Base-by-base conservation (phyloP, 2,113 vertebrate genomes). In the Siniperca chuatsi region DNA sequence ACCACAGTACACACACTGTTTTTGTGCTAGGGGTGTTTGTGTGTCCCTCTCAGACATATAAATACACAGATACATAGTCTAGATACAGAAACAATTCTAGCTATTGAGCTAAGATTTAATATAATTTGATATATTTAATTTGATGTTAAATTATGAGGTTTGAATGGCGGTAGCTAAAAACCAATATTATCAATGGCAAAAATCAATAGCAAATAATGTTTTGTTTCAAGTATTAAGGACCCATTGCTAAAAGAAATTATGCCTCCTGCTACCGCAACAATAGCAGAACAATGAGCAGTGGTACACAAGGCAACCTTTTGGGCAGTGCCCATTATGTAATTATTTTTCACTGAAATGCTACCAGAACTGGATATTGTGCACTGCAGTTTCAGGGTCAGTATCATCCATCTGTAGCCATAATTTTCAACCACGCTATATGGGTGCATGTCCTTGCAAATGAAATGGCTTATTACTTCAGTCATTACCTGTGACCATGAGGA, bases 341-440 rank as follows among this genome's bases (percentile, higher is more conserved):
- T 21, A 16, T 46, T 75, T 58, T 68, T 73, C 33, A 52, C 5
- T 44, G 48, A 57, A 72, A 62, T 58, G 16, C 25, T 57, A n/a
- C 46, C 35, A 42, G 37, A 73, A 60, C 40, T 58, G 16, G 23
- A 70, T 75, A 33, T 69, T 57, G 50, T 69, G 33, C 48, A 1
- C 35, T 68, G 67, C 4, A 9, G 46, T 68, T 50, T 80, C 64
- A 71, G 37, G 76, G 76, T 69, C 82, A 70, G 33, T 50, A 10
- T 75, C 48, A 57, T 88, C n/a, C 44, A 70, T 75, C 46, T 62
- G 23, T 58, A 72, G 44, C 64, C 21, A 37, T 65, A 0, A 61
- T 75, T 74, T 74, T 75, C 40, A 72, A 66, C 37, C 74, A 37
- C 3, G 18, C 72, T 46, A 4, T 25, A 75, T 46, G 46, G 23